These are phyloP conservation scores for Sipha flava DNA, from an alignment of 1,140 invertebrate genomes.

Conservation along the genomic window DNA sequence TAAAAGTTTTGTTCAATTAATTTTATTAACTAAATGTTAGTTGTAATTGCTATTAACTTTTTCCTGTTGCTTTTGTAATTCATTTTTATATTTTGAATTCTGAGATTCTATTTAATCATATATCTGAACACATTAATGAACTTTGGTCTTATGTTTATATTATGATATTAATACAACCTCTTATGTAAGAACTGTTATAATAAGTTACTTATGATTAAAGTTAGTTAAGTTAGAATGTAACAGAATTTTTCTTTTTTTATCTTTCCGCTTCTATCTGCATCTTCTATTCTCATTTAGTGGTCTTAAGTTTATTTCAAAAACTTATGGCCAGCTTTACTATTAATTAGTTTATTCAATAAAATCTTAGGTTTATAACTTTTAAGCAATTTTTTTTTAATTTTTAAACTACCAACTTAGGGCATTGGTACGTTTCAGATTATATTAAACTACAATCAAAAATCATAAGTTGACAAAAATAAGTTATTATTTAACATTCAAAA, in stretches of 20 bases:
- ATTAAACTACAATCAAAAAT: conserved; percentile 19
- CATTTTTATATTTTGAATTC: no score
- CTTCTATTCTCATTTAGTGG: not conserved
- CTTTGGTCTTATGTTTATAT: no score
- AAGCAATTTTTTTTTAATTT: not conserved
- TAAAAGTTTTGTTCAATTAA: no score
- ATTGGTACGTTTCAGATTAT: conserved; percentile 30
- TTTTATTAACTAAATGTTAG: no score
- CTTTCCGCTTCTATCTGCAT: not conserved
- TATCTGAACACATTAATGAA: no score
- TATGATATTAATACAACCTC: no score
- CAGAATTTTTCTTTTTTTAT: not conserved
- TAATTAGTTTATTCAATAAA: not conserved
- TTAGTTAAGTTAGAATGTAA: no score
- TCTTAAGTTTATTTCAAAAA: not conserved
- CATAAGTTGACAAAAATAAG: not conserved
- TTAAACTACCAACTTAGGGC: conserved; percentile 16
- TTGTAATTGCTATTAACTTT: no score
- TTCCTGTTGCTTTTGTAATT: no score
- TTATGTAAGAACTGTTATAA: no score
- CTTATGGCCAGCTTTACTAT: not conserved
- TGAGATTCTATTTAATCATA: no score
- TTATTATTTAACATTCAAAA: not conserved
- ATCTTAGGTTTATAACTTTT: not conserved
- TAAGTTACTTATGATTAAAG: no score